Evolutionary conservation across 2,797 vertebrate genomes (phyloP).

Genomic region (Myotis daubentonii): DNA sequence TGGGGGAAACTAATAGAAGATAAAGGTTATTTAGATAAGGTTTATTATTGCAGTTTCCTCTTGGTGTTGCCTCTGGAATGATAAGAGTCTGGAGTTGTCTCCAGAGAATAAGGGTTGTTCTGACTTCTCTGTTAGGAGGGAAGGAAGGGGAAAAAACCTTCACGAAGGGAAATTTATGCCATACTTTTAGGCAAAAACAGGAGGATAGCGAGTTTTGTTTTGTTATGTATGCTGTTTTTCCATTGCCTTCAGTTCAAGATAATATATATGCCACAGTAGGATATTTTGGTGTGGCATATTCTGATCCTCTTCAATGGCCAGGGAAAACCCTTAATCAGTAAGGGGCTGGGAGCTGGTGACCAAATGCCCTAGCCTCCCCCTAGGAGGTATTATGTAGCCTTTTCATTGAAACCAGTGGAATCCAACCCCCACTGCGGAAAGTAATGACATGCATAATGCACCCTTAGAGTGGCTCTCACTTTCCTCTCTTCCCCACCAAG

Average conservation of each 20-base stretch:
- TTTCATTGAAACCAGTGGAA: constrained; percentile 2
- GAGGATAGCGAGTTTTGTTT: background rate
- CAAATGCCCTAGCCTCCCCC: background rate
- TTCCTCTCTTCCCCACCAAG: constrained; percentile 11
- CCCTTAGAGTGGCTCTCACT: background rate
- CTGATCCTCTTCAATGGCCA: background rate
- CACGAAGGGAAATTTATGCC: background rate
- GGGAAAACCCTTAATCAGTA: background rate
- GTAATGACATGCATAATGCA: background rate
- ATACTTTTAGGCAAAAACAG: constrained; percentile 26
- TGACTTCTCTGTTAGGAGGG: background rate
- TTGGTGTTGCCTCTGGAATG: background rate
- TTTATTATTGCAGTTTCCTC: constrained; percentile 42
- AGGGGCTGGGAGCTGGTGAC: background rate
- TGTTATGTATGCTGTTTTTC: background rate
- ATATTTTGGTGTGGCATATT: constrained; percentile 20
- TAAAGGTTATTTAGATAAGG: constrained; percentile 49
- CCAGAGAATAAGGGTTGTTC: background rate
- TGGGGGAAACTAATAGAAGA: constrained; percentile 29
- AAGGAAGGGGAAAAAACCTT: background rate
- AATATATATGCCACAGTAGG: background rate
- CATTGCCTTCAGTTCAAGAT: constrained; percentile 26
- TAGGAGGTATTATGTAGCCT: background rate
- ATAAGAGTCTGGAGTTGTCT: constrained; percentile 24
- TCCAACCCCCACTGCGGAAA: background rate